Percentiles rank a stretch among this genome's conserved stretches.
These are phyloP conservation scores for Acomys russatus DNA, from an alignment of 2,797 vertebrate species.

Conservation along the genomic window DNA sequence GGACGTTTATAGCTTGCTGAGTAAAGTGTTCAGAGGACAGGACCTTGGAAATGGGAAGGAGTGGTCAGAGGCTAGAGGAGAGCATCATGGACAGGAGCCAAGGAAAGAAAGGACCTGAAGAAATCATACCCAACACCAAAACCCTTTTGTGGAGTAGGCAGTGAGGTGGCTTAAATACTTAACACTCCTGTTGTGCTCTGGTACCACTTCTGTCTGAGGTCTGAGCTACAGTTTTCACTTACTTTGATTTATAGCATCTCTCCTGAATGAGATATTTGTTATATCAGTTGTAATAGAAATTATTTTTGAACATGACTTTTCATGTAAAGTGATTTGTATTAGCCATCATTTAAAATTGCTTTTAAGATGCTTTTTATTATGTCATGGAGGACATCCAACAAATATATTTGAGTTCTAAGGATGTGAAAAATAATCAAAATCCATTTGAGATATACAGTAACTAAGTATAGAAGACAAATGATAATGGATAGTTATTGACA, in stretches of 20 bases:
- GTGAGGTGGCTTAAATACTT: not conserved
- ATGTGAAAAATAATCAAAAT: conserved; percentile 82
- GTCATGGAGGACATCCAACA: conserved; percentile 80
- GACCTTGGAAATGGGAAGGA: not conserved
- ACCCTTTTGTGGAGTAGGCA: not conserved
- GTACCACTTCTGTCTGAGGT: not conserved
- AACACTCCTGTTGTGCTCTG: not conserved
- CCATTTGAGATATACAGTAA: conserved; percentile 75
- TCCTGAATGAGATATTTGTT: conserved; percentile 53
- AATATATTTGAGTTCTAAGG: conserved; percentile 75
- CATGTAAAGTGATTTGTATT: conserved; percentile 80
- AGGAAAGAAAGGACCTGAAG: not conserved
- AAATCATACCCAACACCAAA: not conserved
- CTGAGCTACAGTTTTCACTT: conserved; percentile 35
- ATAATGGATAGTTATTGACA: conserved; percentile 78
- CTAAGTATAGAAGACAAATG: conserved; percentile 70
- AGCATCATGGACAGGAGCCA: not conserved
- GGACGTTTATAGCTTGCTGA: not conserved
- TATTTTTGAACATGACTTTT: conserved; percentile 75
- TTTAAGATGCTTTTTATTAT: conserved; percentile 86
- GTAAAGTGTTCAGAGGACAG: not conserved
- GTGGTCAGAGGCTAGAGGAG: not conserved
- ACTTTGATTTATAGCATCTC: conserved; percentile 45
- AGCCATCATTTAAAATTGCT: conserved; percentile 82
- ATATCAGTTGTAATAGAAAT: conserved; percentile 63